Evolutionary conservation across 2,888 invertebrate species (phyloP).

Genomic region (Macrophya alboannulata): DNA sequence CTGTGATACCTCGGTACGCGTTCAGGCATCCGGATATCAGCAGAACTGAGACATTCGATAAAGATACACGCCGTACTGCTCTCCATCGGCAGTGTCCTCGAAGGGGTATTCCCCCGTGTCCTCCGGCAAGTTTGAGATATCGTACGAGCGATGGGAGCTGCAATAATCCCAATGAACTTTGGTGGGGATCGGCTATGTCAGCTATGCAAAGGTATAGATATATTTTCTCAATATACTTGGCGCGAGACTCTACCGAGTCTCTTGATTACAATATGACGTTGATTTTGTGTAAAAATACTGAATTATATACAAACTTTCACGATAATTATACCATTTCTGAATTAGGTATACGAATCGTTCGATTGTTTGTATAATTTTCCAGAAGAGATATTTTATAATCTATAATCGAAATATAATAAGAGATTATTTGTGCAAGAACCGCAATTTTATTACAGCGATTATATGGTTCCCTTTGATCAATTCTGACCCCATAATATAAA

Average conservation of each 20-base stretch:
- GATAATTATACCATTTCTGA: constrained; percentile 25
- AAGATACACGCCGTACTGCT: constrained; percentile 74
- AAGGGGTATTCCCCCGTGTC: constrained; percentile 86
- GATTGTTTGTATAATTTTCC: neutral
- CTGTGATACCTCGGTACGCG: neutral
- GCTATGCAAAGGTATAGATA: constrained; percentile 87
- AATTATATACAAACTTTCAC: constrained; percentile 38
- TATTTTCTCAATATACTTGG: too few species aligned
- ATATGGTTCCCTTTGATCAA: neutral
- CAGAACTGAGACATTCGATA: constrained; percentile 39
- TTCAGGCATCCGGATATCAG: constrained; percentile 47
- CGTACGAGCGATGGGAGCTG: constrained; percentile 95
- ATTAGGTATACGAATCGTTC: neutral
- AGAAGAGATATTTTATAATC: neutral
- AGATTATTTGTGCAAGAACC: neutral
- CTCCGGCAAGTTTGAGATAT: constrained; percentile 85
- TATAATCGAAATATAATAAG: neutral
- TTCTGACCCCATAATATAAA: neutral
- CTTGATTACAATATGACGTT: too few species aligned
- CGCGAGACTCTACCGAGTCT: too few species aligned
- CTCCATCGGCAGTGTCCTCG: constrained; percentile 86
- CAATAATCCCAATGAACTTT: constrained; percentile 89
- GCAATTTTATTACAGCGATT: neutral
- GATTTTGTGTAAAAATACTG: neutral
- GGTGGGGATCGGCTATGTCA: constrained; percentile 92